phyloP scores from a whole-genome alignment of 2,797 vertebrate species.

The Hemitrygon akajei region DNA sequence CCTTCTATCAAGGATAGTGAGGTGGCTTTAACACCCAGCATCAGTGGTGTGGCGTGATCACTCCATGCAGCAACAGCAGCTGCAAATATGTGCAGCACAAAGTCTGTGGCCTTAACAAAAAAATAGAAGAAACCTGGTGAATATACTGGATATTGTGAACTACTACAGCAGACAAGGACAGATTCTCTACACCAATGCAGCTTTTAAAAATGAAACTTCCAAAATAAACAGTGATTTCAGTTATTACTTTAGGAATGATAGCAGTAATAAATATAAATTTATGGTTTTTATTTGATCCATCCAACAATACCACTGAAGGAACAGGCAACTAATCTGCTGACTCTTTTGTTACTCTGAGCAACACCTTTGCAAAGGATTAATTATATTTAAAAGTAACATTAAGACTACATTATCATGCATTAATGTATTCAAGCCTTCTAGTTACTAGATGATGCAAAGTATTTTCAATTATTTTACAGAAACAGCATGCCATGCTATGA shows the following conservation, averaged over 20 bases:
- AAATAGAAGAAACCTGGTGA: constrained; percentile 42
- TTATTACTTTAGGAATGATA: background rate
- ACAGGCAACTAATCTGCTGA: background rate
- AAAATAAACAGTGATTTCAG: background rate
- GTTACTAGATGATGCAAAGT: background rate
- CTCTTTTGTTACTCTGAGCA: background rate
- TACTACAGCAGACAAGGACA: background rate
- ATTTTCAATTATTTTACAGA: background rate
- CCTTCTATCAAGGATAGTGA: constrained; percentile 69
- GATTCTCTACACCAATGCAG: background rate
- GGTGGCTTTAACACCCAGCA: constrained; percentile 69
- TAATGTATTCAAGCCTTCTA: background rate
- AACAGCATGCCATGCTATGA: background rate
- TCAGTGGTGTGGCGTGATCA: constrained; percentile 71
- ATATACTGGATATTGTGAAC: background rate
- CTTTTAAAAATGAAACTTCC: background rate
- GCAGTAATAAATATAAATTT: background rate
- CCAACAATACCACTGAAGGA: background rate
- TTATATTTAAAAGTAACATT: background rate
- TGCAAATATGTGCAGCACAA: constrained; percentile 77
- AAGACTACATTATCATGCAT: background rate
- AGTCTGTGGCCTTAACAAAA: constrained; percentile 66
- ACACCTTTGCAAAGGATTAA: background rate
- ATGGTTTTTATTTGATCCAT: background rate
- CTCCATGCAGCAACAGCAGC: constrained; percentile 76